Base-by-base conservation (phyloP, 2,888 invertebrate genomes). In the Metallyticus violacea region DNA sequence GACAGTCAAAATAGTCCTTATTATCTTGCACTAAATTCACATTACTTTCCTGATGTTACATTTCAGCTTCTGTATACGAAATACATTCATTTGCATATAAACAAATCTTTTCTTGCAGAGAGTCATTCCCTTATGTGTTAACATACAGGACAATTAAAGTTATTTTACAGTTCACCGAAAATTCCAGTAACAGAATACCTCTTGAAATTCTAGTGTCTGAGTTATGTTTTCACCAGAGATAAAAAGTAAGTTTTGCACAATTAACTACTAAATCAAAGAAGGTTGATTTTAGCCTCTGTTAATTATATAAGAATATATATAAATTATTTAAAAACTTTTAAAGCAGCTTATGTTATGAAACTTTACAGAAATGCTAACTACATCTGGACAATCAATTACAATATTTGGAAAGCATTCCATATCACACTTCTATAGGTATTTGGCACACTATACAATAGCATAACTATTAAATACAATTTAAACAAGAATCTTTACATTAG, bases 221-320 rank as follows among this genome's bases (percentile, higher is more conserved):
- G 40, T 62, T 27, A 83, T 83, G 83, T 83, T 83, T 77, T 83
- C 15, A 83, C 77, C 28, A 83, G 83, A 83, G 83, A 77, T 25
- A 40, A 25, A 40, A 81, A 81, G 25, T 4, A 1, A 25, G 6
- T 80, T 3, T 28, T 2, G 29, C 25, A 9, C n/a, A 81, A 25
- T 40, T 25, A 4, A n/a, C 3, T 9, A 81, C 25, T 22, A 40
- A 1, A 40, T 40, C 40, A 81, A n/a, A 25, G 9, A 40, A 22
- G 6, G 1, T n/a, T 25, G 25, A 22, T 7, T 30, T 30, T 30
- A 25, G 6, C 40, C n/a, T 30, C 7, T 81, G 26, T 9, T 9
- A 27, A 81, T 81, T 30, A 40, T 6, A 80, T 15, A 4, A 30
- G 26, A 6, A 40, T 29, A 80, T 78, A 1, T 28, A 5, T 2